These are phyloP conservation scores for Aptenodytes forsteri DNA, from an alignment of 2,113 vertebrate species.

Conservation along the genomic window DNA sequence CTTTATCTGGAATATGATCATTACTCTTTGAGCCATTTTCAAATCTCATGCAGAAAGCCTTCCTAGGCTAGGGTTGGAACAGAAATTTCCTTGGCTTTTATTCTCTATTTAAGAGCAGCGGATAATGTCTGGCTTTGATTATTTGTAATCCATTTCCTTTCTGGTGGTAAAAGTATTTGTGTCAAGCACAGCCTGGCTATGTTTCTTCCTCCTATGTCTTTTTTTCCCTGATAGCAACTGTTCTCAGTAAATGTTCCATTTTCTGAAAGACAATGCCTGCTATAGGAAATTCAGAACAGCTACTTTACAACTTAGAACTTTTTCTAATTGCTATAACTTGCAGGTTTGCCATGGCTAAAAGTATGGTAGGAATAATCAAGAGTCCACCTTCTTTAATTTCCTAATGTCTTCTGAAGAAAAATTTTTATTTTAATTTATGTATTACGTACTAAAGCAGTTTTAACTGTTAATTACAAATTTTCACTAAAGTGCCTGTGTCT, in stretches of 20 bases:
- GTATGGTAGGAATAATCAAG: not conserved
- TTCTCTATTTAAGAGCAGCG: not conserved
- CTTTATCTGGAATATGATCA: not conserved
- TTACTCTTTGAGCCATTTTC: not conserved
- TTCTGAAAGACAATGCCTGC: not conserved
- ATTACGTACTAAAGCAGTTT: not conserved
- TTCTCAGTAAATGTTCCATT: not conserved
- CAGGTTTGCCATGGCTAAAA: not conserved
- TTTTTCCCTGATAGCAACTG: not conserved
- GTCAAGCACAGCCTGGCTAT: not conserved
- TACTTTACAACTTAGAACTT: not conserved
- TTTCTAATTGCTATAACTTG: not conserved
- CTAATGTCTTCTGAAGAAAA: not conserved
- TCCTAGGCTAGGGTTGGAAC: not conserved
- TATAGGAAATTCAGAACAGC: not conserved
- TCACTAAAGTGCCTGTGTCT: not conserved
- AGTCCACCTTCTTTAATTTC: not conserved
- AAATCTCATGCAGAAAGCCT: not conserved
- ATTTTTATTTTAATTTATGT: not conserved
- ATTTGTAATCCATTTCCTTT: not conserved
- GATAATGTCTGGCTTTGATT: not conserved
- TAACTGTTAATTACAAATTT: not conserved
- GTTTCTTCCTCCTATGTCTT: not conserved
- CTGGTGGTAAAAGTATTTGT: not conserved
- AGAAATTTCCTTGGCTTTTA: not conserved